phyloP scores from a whole-genome alignment of 2,888 invertebrate genomes.

The Tyria jacobaeae region DNA sequence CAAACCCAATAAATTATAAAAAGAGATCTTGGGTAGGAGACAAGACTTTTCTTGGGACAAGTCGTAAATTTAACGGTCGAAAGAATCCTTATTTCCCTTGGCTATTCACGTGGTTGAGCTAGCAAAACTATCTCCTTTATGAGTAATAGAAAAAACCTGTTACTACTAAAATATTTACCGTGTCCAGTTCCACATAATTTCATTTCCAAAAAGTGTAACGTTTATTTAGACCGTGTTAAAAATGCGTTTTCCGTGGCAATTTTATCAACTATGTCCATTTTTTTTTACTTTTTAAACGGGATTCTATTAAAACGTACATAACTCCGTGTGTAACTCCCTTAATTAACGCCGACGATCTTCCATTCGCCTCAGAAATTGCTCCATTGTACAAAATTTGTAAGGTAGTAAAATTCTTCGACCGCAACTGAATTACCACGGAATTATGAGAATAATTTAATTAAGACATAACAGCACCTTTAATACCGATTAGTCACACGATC shows the following conservation, averaged over 20 bases:
- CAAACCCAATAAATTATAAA: constrained; percentile 85
- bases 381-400: constrained; percentile 82
- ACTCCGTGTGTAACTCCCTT: constrained; percentile 67
- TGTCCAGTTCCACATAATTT: constrained; percentile 33
- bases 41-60: constrained; percentile 80
- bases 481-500: constrained; percentile 84
- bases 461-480: constrained; percentile 83
- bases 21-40: constrained; percentile 76
- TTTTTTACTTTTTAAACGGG: constrained; percentile 37
- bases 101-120: constrained; percentile 76
- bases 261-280: constrained; percentile 34
- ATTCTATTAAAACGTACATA: constrained; percentile 58
- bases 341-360: constrained; percentile 76
- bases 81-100: constrained; percentile 81
- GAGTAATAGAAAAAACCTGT: constrained; percentile 68
- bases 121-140: constrained; percentile 77
- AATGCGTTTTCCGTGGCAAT: constrained; percentile 32
- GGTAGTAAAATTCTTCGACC: constrained; percentile 77
- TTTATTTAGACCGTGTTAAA: constrained; percentile 33
- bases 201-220: constrained; percentile 32
- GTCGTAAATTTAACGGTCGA: constrained; percentile 86
- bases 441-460: constrained; percentile 84
- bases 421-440: constrained; percentile 73
- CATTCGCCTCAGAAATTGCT: constrained; percentile 78
- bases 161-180: constrained; percentile 57